Percentiles rank a stretch among this genome's conserved stretches.
Evolutionary conservation across 2,888 invertebrate species (phyloP).

Genomic region (Ecdyonurus torrentis): DNA sequence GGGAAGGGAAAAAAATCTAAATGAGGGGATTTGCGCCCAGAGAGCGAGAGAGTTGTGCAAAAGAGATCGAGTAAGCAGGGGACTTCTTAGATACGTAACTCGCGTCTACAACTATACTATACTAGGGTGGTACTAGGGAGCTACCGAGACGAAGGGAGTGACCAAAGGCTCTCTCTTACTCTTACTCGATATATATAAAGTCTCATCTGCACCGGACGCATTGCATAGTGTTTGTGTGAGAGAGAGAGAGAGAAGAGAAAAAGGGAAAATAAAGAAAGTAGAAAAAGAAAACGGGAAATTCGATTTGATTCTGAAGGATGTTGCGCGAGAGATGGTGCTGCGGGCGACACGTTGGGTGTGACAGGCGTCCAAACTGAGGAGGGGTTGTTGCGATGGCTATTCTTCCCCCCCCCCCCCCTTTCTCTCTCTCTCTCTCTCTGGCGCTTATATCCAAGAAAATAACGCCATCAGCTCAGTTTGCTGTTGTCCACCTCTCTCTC

Average conservation of each 20-base stretch:
- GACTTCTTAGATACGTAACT: too few relatives aligned
- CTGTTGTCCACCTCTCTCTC: too few relatives aligned
- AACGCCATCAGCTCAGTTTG: not conserved
- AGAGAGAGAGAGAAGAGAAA: too few relatives aligned
- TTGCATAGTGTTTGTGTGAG: not conserved
- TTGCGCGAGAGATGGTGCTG: not conserved
- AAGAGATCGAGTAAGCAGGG: too few relatives aligned
- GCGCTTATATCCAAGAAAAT: not conserved
- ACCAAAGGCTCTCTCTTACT: not conserved
- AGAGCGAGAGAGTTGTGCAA: not conserved
- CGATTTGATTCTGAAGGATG: not conserved
- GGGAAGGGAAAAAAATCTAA: not conserved
- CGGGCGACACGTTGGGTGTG: not conserved
- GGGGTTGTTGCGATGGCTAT: too few relatives aligned
- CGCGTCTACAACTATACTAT: too few relatives aligned
- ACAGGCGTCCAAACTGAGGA: too few relatives aligned
- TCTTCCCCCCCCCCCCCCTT: too few relatives aligned
- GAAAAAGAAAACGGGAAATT: too few relatives aligned
- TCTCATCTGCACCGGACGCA: constrained; percentile 1
- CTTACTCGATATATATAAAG: too few relatives aligned
- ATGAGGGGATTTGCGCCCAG: not conserved
- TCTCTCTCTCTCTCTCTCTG: not conserved
- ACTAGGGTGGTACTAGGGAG: too few relatives aligned
- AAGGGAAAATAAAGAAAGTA: too few relatives aligned
- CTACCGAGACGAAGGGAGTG: not conserved